Base-by-base conservation (phyloP, 2,888 invertebrate species). In the Lochmaea crataegi region DNA sequence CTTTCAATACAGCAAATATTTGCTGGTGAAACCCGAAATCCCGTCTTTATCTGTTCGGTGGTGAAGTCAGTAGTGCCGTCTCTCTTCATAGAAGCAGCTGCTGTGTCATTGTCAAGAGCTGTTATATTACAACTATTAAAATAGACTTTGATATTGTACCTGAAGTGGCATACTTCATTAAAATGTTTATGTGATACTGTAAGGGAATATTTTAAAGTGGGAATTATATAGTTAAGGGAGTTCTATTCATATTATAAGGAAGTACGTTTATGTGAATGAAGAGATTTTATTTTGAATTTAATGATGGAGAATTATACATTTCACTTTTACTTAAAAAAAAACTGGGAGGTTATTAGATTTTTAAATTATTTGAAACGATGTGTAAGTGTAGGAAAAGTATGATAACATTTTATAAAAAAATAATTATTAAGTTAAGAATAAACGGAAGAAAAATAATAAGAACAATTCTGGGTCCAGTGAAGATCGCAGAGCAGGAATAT, bases 1-100 rank as follows among this genome's bases (percentile, higher is more conserved):
- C 86, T 86, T 86, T 71, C 85, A 86, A 86, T 86, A 85, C 86
- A 85, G 85, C 84, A 85, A 86, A 86, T 85, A 86, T 86, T 85
- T 85, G 85, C 85, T 81, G 84, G 84, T 81, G 83, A 64, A 78
- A 73, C 68, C 76, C 77, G 71, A 74, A 14, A 58, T 58, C 3
- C 60, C 69, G 71, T 81, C 82, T 82, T 81, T 79, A 75, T 82
- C 80, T 78, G 61, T 75, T 79, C 74, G 76, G 68, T 75, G 66
- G 41, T 71, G 63, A 74, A 42, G 66, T 73, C 60, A 67, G 72
- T 76, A 71, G 51, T n/a, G 73, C n/a, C 71, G 76, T 83, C 83
- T 81, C 78, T 79, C 71, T 79, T 77, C 70, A 56, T 41, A 53
- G 57, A 80, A 83, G 84, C 86, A 86, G 85, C 85, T 86, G 86